Evolutionary conservation across 2,888 invertebrate genomes (phyloP).

Genomic region (Anodontia alba): DNA sequence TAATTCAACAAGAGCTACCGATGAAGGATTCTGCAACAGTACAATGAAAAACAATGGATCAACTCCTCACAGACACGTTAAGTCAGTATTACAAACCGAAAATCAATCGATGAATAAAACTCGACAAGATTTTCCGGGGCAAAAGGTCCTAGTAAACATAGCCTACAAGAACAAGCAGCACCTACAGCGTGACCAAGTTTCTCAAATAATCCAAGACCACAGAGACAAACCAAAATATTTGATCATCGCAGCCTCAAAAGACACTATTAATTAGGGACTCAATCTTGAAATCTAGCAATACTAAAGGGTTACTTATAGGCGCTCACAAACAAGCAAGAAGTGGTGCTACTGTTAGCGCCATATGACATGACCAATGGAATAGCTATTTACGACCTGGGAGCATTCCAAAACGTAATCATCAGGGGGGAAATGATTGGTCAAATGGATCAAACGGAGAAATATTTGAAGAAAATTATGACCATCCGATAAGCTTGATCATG

Average conservation of each 20-base stretch:
- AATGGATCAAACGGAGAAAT: background rate
- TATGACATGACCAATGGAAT: background rate
- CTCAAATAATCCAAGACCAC: background rate
- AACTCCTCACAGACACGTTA: background rate
- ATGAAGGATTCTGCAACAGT: slow-evolving; percentile 3
- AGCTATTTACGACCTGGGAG: background rate
- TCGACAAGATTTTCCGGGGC: background rate
- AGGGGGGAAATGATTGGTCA: background rate
- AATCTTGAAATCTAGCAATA: background rate
- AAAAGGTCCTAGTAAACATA: background rate
- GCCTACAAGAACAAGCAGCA: background rate
- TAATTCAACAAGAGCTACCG: background rate
- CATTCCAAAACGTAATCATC: background rate
- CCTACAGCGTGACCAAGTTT: background rate
- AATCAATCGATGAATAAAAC: background rate
- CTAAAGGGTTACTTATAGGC: background rate
- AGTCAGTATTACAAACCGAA: background rate
- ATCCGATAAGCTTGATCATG: background rate
- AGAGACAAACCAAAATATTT: background rate
- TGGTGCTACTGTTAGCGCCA: background rate
- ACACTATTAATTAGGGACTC: background rate
- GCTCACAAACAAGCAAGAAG: background rate
- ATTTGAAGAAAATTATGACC: background rate
- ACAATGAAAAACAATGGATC: background rate
- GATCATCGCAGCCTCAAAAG: background rate